Conservation (phyloP, 2,113 vertebrate species). For the Nyctibius bracteatus region DNA sequence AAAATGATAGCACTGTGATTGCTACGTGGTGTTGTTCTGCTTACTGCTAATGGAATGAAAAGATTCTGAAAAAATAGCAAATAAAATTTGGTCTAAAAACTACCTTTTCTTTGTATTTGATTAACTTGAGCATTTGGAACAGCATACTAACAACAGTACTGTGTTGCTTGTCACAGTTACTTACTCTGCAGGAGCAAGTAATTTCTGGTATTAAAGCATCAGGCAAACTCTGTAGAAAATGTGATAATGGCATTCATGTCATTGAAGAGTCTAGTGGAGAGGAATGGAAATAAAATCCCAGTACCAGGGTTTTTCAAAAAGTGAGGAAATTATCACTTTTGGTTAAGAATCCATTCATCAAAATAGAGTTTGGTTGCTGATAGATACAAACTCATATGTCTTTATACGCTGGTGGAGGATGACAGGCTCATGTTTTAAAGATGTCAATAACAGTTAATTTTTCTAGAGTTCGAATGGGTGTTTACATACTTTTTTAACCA, state of each 20-base stretch:
- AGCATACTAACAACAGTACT: background rate
- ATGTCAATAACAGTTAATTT: background rate
- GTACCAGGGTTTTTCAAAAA: background rate
- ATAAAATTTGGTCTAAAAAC: background rate
- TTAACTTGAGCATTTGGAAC: background rate
- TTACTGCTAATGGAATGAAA: background rate
- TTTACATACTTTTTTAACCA: background rate
- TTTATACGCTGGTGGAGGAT: background rate
- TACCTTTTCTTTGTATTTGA: background rate
- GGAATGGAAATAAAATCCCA: background rate
- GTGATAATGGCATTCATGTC: background rate
- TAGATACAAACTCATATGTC: background rate
- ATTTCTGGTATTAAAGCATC: background rate
- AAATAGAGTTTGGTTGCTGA: background rate
- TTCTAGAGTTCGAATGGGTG: background rate
- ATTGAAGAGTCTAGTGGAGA: background rate
- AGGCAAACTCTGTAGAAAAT: background rate
- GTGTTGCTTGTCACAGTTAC: background rate
- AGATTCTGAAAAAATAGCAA: background rate
- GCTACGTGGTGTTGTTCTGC: background rate
- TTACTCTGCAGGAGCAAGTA: background rate
- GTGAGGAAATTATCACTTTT: background rate
- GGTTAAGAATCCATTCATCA: background rate
- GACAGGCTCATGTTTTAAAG: background rate
- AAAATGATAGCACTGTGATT: background rate